Percentiles rank a stretch among this genome's conserved stretches.
Conservation (phyloP, 2,113 vertebrate species). For the Coregonus clupeaformis region DNA sequence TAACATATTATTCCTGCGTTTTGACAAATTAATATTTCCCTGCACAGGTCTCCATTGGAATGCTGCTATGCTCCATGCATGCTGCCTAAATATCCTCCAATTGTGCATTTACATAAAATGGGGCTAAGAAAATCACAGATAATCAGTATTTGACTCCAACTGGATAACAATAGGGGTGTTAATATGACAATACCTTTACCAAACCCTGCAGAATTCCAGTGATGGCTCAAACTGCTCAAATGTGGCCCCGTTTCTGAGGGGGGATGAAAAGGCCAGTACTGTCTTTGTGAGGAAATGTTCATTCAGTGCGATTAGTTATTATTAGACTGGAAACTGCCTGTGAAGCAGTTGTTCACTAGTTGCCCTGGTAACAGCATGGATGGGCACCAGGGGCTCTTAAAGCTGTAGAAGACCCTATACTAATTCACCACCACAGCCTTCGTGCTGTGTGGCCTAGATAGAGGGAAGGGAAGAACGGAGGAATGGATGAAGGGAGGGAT, state of each 20-base stretch:
- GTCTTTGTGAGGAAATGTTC: constrained; percentile 70
- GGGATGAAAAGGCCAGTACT: constrained; percentile 18
- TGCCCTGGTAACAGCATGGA: constrained; percentile 88
- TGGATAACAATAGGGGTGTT: neutral
- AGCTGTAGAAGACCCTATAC: constrained; percentile 64
- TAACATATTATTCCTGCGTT: no score
- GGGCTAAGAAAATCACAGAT: neutral
- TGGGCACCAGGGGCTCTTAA: constrained; percentile 76
- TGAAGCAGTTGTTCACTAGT: constrained; percentile 85
- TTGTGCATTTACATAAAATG: constrained; percentile 10
- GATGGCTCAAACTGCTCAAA: constrained; percentile 36
- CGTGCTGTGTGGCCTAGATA: constrained; percentile 48
- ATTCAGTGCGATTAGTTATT: constrained; percentile 84
- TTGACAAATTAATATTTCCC: neutral
- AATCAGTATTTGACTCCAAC: neutral
- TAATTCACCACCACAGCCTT: constrained; percentile 16
- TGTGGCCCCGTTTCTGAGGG: constrained; percentile 45
- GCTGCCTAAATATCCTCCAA: constrained; percentile 8
- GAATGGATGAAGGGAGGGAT: no score
- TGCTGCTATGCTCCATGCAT: constrained; percentile 33
- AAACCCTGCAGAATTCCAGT: constrained; percentile 2
- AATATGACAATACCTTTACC: neutral
- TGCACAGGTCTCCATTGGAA: constrained; percentile 51
- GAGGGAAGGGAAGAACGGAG: constrained; percentile 13
- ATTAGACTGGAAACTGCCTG: constrained; percentile 84